Conservation (phyloP, 1,140 invertebrate genomes). For the Stegodyphus dumicola region DNA sequence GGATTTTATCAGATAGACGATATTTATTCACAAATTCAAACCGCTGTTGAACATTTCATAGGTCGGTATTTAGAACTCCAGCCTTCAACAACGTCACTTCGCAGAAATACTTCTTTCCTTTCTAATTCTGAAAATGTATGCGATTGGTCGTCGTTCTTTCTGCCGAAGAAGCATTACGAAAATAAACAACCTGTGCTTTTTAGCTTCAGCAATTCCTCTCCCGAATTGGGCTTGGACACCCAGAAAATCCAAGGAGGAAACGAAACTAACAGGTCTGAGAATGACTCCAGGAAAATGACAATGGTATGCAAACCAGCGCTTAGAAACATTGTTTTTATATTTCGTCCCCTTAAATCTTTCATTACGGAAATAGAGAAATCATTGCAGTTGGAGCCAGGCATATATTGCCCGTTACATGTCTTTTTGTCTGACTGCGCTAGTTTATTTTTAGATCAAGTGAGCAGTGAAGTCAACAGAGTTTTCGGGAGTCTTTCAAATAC, state of each 20-base stretch:
- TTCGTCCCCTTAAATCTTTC: constrained; percentile 79
- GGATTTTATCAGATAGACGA: constrained; percentile 75
- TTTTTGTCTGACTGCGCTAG: constrained; percentile 83
- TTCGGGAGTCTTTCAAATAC: constrained; percentile 68
- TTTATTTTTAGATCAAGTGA: constrained; percentile 71
- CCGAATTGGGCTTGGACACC: constrained; percentile 67
- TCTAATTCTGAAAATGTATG: constrained; percentile 23
- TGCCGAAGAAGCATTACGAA: background rate
- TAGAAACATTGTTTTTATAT: constrained; percentile 80
- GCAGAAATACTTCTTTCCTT: constrained; percentile 11
- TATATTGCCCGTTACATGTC: constrained; percentile 76
- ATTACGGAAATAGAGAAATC: constrained; percentile 81
- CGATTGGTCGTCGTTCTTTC: constrained; percentile 14
- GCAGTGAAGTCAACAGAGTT: constrained; percentile 64
- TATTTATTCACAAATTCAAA: constrained; percentile 86
- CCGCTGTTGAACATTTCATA: constrained; percentile 25
- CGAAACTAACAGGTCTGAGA: too few relatives aligned
- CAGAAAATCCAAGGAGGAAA: background rate
- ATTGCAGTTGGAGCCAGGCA: constrained; percentile 73
- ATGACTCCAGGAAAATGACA: background rate
- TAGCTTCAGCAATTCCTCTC: constrained; percentile 82
- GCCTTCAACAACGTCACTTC: background rate
- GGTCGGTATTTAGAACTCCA: constrained; percentile 12
- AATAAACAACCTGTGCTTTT: constrained; percentile 72
- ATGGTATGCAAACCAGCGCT: constrained; percentile 72